Conservation (phyloP, 2,113 vertebrate species). For the Pedionomus torquatus region DNA sequence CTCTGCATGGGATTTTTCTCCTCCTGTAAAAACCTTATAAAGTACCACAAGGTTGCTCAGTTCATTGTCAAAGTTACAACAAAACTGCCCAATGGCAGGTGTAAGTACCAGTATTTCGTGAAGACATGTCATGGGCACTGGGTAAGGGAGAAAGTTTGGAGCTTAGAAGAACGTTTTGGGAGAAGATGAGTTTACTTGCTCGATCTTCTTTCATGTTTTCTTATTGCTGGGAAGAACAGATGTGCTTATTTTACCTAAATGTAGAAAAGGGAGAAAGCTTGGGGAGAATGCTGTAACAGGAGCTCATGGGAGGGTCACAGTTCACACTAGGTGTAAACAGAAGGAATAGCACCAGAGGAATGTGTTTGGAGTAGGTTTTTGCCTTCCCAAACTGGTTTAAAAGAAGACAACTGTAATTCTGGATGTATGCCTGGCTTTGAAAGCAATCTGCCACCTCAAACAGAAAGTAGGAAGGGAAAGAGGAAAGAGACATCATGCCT, state of each 20-base stretch:
- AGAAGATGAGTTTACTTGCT: not conserved
- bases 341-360: not conserved
- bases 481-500: not conserved
- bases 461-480: not conserved
- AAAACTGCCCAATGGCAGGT: not conserved
- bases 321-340: not conserved
- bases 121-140: not conserved
- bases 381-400: not conserved
- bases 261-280: not conserved
- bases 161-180: not conserved
- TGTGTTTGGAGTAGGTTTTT: not conserved
- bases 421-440: not conserved
- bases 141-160: not conserved
- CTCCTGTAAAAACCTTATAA: not conserved
- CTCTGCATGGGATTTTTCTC: not conserved
- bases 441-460: not conserved
- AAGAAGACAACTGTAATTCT: not conserved
- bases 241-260: not conserved
- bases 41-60: not conserved
- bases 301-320: not conserved
- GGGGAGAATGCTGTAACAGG: rapidly evolving
- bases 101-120: not conserved
- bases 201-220: not conserved
- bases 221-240: not conserved
- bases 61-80: not conserved